Evolutionary conservation across 2,113 vertebrate genomes (phyloP).

Genomic region (Dasyprocta punctata): DNA sequence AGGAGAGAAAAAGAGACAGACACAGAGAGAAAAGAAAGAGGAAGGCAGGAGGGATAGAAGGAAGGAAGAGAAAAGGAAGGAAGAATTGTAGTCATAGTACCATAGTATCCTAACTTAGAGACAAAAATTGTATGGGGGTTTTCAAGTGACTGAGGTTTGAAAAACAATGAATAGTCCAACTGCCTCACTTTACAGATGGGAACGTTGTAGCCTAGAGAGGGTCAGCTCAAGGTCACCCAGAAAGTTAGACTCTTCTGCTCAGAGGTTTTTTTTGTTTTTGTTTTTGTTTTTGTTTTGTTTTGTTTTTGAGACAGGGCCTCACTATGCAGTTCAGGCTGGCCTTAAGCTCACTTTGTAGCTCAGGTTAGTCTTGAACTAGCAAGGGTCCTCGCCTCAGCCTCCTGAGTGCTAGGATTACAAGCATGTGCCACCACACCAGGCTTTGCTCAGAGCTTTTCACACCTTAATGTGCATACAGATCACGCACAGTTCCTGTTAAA

Average conservation of each 20-base stretch:
- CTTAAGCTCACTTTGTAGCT: too few relatives aligned
- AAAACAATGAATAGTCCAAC: background rate
- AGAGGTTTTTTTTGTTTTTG: background rate
- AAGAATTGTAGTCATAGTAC: background rate
- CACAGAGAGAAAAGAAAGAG: background rate
- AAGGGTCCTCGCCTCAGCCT: too few relatives aligned
- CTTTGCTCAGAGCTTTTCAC: background rate
- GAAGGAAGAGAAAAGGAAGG: background rate
- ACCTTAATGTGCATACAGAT: background rate
- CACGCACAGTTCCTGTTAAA: background rate
- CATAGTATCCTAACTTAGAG: background rate
- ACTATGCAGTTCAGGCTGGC: too few relatives aligned
- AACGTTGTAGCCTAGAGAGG: background rate
- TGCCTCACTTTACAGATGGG: background rate
- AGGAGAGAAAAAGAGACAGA: background rate
- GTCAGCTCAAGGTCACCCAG: background rate
- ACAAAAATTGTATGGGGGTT: background rate
- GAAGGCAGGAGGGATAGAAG: background rate
- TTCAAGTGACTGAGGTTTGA: background rate
- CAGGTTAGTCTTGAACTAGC: too few relatives aligned
- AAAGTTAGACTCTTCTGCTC: background rate
- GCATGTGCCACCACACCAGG: too few relatives aligned
- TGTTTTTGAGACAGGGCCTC: too few relatives aligned
- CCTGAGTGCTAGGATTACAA: too few relatives aligned
- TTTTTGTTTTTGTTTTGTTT: too few relatives aligned